Conservation (phyloP, 2,797 vertebrate species). For the Onychomys leucogaster region DNA sequence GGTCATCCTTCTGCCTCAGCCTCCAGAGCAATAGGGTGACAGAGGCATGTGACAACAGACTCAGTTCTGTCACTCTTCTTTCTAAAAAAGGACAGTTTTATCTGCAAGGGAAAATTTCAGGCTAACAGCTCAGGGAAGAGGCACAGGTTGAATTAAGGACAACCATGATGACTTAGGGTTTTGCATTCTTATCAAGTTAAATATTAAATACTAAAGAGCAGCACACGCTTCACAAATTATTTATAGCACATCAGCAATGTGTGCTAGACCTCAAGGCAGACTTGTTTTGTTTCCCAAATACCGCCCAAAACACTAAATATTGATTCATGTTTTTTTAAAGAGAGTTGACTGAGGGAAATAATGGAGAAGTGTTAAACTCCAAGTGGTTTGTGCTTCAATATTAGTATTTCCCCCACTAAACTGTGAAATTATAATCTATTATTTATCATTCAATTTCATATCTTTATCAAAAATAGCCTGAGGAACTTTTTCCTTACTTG, state of each 20-base stretch:
- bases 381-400: conserved; percentile 2
- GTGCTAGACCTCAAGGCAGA: background rate
- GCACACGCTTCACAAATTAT: conserved; percentile 4
- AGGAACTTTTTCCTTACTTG: conserved; percentile 48
- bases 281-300: conserved; percentile 55
- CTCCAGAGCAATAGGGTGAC: background rate
- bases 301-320: conserved; percentile 50
- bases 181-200: conserved; percentile 58
- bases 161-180: background rate
- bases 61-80: background rate
- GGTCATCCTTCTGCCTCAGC: background rate
- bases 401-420: conserved; percentile 28
- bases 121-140: background rate
- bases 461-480: conserved; percentile 49
- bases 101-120: conserved; percentile 47
- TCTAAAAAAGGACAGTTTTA: conserved; percentile 34
- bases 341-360: conserved; percentile 31
- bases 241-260: conserved; percentile 9
- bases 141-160: conserved; percentile 35
- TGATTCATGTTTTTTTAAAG: conserved; percentile 38
- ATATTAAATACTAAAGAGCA: conserved; percentile 61
- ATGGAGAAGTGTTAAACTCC: conserved; percentile 29
- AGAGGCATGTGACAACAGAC: background rate
- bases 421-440: conserved; percentile 42
- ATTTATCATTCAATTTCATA: conserved; percentile 29